Evolutionary conservation across 2,888 invertebrate species (phyloP).

Genomic region (Tiliacea citrago): DNA sequence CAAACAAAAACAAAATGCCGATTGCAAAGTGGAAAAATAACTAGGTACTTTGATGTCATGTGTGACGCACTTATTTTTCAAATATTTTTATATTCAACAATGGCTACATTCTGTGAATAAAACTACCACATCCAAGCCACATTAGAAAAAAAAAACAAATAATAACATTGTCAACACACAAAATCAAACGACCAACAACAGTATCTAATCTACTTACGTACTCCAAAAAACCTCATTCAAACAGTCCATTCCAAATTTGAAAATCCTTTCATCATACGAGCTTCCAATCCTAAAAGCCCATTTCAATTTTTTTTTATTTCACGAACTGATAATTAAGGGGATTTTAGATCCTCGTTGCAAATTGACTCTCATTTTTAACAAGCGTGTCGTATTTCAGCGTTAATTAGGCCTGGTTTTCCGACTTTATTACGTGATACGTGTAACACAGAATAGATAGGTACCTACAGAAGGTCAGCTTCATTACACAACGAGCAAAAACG

Average conservation of each 20-base stretch:
- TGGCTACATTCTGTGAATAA: not conserved
- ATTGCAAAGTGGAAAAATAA: too few species aligned
- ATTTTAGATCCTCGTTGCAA: slow-evolving; percentile 57
- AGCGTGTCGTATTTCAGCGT: slow-evolving; percentile 72
- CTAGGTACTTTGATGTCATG: not conserved
- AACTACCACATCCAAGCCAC: not conserved
- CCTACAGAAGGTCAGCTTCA: slow-evolving; percentile 14
- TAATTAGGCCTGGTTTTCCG: slow-evolving; percentile 76
- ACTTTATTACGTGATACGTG: slow-evolving; percentile 69
- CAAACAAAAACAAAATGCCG: too few species aligned
- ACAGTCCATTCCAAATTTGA: slow-evolving; percentile 36
- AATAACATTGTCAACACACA: not conserved
- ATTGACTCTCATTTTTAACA: slow-evolving; percentile 68
- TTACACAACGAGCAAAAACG: not conserved
- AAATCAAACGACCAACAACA: not conserved
- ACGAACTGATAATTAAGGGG: slow-evolving; percentile 61
- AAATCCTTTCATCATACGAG: slow-evolving; percentile 54
- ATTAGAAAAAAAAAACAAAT: not conserved
- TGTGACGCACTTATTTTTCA: not conserved
- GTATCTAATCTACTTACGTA: slow-evolving; percentile 19
- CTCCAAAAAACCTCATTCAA: slow-evolving; percentile 34
- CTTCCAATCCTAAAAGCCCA: slow-evolving; percentile 32
- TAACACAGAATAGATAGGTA: not conserved
- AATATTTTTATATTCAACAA: not conserved
- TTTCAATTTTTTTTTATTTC: slow-evolving; percentile 59